phyloP scores from a whole-genome alignment of 2,797 vertebrate genomes.

The Scleropages formosus region DNA sequence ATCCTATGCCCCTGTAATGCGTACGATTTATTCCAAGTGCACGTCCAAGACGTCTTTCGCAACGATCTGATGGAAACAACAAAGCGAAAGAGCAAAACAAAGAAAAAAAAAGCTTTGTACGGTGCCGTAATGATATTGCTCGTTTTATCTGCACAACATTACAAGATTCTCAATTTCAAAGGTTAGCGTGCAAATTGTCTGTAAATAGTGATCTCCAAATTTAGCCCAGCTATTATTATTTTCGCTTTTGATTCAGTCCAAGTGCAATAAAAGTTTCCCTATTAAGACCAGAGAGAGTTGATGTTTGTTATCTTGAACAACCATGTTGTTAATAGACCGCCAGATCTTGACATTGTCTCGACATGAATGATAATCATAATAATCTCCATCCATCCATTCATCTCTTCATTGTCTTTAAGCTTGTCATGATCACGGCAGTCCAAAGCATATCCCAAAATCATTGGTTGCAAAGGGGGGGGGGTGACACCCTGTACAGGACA shows the following conservation, averaged over 20 bases:
- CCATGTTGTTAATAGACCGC: background rate
- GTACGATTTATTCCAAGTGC: constrained; percentile 25
- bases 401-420: no score
- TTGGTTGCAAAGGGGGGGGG: no score
- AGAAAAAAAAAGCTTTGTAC: constrained; percentile 13
- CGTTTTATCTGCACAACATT: background rate
- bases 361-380: no score
- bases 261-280: background rate
- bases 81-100: background rate
- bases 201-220: no score
- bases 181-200: background rate
- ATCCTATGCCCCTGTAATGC: background rate
- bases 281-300: background rate
- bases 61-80: constrained; percentile 8
- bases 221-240: background rate
- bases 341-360: no score
- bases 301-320: background rate
- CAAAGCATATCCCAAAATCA: no score
- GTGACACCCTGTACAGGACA: no score
- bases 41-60: background rate
- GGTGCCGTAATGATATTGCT: background rate
- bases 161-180: background rate
- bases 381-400: no score
- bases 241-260: background rate
- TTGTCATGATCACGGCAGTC: no score